A percentile compares a stretch with the other conserved stretches of the same genome.
phyloP scores from a whole-genome alignment of 2,797 vertebrate species.

The Nannoperca obscura region DNA sequence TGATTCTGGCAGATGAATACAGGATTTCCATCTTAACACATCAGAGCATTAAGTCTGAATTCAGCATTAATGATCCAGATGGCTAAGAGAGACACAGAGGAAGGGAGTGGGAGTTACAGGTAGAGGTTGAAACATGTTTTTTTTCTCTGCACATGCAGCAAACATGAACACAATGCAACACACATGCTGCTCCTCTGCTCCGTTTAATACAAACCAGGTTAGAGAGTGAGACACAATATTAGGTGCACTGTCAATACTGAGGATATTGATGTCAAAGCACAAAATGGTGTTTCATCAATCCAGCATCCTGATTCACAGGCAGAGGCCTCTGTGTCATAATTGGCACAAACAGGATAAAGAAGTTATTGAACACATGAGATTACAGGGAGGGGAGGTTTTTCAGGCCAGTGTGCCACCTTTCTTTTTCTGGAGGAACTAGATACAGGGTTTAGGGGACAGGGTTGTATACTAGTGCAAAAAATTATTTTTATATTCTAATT shows the following conservation, averaged over 20 bases:
- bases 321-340: slow-evolving; percentile 9
- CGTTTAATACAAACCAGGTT: slow-evolving; percentile 29
- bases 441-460: background rate
- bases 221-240: slow-evolving; percentile 9
- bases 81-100: slow-evolving; percentile 12
- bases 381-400: background rate
- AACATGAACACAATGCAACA: slow-evolving; percentile 15
- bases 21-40: slow-evolving; percentile 54
- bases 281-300: slow-evolving; percentile 29
- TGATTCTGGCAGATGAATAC: slow-evolving; percentile 55
- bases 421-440: background rate
- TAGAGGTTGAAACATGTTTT: slow-evolving; percentile 12
- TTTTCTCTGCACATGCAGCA: slow-evolving; percentile 4
- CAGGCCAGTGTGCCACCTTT: background rate
- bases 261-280: slow-evolving; percentile 4
- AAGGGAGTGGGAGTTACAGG: background rate
- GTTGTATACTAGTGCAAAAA: background rate
- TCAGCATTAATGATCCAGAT: slow-evolving; percentile 47
- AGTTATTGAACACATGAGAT: background rate
- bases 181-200: slow-evolving; percentile 33
- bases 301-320: slow-evolving; percentile 16
- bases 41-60: slow-evolving; percentile 36
- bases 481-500: background rate
- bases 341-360: background rate
- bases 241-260: slow-evolving; percentile 21